Percentiles rank a stretch among this genome's conserved stretches.
Evolutionary conservation across 2,888 invertebrate species (phyloP).

Genomic region (Tyria jacobaeae): DNA sequence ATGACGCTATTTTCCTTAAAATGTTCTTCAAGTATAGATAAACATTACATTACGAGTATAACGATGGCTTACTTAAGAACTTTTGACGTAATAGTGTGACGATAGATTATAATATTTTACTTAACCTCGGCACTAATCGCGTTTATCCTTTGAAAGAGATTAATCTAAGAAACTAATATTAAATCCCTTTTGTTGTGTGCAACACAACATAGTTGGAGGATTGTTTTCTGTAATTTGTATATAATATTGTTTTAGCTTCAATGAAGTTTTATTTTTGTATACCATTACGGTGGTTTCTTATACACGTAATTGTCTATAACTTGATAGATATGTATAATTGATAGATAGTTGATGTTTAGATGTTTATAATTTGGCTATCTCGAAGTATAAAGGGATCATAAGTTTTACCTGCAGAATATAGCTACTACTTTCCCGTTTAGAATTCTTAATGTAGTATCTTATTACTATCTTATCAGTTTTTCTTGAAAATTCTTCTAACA

Average conservation of each 20-base stretch:
- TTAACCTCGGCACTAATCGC: not conserved
- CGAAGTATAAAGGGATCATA: too few relatives aligned
- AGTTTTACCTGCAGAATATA: too few relatives aligned
- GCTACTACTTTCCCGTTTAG: too few relatives aligned
- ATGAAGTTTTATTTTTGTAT: not conserved
- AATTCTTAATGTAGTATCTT: too few relatives aligned
- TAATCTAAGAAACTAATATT: constrained; percentile 1
- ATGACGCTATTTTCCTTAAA: not conserved
- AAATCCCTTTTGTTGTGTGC: not conserved
- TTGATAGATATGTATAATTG: too few relatives aligned
- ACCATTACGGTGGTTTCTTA: too few relatives aligned
- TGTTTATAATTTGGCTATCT: too few relatives aligned
- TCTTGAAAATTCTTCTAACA: too few relatives aligned
- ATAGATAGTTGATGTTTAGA: too few relatives aligned
- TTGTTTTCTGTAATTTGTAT: not conserved
- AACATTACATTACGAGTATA: too few relatives aligned
- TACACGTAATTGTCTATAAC: too few relatives aligned
- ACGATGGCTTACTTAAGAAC: not conserved
- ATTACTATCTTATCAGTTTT: too few relatives aligned
- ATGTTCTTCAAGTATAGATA: not conserved
- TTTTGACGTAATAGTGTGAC: not conserved
- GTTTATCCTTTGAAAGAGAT: not conserved
- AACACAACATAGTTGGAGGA: not conserved
- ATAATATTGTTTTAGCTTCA: not conserved
- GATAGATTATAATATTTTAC: not conserved